Evolutionary conservation across 1,140 invertebrate species (phyloP), one percentile per base, ranked within the genome.

Genomic region (Arctopsyche grandis): DNA sequence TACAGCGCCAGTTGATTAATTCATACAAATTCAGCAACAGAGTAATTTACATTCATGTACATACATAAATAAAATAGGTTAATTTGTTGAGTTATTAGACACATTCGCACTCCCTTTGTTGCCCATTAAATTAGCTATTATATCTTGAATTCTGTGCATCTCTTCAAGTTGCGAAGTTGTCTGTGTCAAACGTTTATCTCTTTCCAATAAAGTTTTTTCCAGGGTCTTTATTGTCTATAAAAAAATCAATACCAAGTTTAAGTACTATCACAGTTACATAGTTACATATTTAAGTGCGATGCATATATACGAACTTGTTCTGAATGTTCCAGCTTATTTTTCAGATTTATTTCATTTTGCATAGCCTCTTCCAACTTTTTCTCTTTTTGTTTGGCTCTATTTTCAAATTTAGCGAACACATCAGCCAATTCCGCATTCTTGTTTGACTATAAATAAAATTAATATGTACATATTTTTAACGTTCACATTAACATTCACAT

Each of bases 131-230:
- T 88, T 88, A 56, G 87, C 87, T 46, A 89, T 86, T 86, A 89
- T 87, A 77, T 89, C 88, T 79, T 89, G 88, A 3, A 88, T 86
- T 0, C 87, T 83, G 69, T 88, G 86, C 88, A 89, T 88, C 82
- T 89, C 88, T 71, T 89, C 87, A 26, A 89, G 81, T 78, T 89
- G 88, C n/a, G 85, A 84, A 24, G 85, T 88, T 74, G 88, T 80
- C 81, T 88, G 87, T 80, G 86, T 87, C 79, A 89, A 79, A 29
- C 88, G 82, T 82, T 88, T 88, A 80, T 89, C 88, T 7, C 88
- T 79, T 76, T 89, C 88, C 52, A 87, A 81, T 9, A 89, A 84
- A 0, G 87, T 88, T 83, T 89, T 89, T 80, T 89, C 88, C 46
- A 88, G 80, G 52, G 86, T 86, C 80, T 89, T 88, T 84, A 88